Percentiles rank a stretch among this genome's conserved stretches.
These are phyloP conservation scores for Luperina nickerlii DNA, from an alignment of 2,888 invertebrate species.

Conservation along the genomic window DNA sequence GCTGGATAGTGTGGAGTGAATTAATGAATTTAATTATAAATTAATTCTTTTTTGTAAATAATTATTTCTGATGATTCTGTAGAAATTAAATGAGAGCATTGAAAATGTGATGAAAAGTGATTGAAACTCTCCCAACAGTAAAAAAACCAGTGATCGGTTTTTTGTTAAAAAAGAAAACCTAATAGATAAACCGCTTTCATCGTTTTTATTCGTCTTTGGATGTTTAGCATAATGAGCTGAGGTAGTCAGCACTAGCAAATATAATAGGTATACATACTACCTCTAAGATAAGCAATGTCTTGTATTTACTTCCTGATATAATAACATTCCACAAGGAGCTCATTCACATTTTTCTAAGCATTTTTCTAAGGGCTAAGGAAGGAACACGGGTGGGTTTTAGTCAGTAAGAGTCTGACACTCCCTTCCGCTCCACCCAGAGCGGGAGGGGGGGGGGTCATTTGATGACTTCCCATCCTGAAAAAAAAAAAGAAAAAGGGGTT, in stretches of 20 bases:
- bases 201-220: background rate
- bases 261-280: background rate
- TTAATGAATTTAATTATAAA: constrained; percentile 15
- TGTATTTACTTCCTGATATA: background rate
- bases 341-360: background rate
- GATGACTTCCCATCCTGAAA: too few species aligned
- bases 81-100: background rate
- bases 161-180: too few species aligned
- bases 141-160: background rate
- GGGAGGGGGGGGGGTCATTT: too few species aligned
- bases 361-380: too few species aligned
- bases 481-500: background rate
- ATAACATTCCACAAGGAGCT: background rate
- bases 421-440: too few species aligned
- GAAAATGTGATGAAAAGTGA: too few species aligned
- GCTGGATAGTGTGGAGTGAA: constrained; percentile 75
- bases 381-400: too few species aligned
- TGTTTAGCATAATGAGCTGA: background rate
- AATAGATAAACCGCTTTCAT: background rate
- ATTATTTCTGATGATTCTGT: background rate
- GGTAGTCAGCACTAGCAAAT: too few species aligned
- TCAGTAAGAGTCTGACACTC: too few species aligned
- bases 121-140: background rate
- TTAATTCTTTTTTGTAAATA: background rate
- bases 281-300: background rate